Percentiles rank a stretch among this genome's conserved stretches.
Conservation (phyloP, 1,140 invertebrate species). For the Monochamus saltuarius region DNA sequence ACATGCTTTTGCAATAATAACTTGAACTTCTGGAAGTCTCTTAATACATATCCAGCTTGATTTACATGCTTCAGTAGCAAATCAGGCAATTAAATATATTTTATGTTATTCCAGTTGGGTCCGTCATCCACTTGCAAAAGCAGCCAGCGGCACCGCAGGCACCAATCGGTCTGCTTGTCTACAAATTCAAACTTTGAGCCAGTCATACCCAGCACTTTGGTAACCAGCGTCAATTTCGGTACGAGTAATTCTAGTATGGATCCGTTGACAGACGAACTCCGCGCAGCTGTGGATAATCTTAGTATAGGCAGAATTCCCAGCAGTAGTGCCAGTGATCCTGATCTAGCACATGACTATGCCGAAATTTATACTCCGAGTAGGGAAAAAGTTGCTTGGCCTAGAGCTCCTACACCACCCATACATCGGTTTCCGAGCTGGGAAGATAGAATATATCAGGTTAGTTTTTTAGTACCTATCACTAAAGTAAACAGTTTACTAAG, state of each 20-base stretch:
- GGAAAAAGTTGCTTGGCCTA: conserved; percentile 64
- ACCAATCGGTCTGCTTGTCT: conserved; percentile 57
- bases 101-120: conserved; percentile 21
- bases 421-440: conserved; percentile 90
- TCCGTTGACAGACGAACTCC: conserved; percentile 55
- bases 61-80: too few relatives aligned
- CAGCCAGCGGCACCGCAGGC: conserved; percentile 55
- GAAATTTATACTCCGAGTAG: conserved; percentile 92
- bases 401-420: conserved; percentile 82
- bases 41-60: too few relatives aligned
- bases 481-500: too few relatives aligned
- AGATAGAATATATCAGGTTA: conserved; percentile 86
- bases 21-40: too few relatives aligned
- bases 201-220: conserved; percentile 51
- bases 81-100: too few relatives aligned
- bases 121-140: conserved; percentile 26
- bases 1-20: too few relatives aligned
- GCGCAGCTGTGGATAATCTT: conserved; percentile 58
- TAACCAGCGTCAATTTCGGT: conserved; percentile 45
- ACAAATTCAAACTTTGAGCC: conserved; percentile 46
- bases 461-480: conserved; percentile 9
- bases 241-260: conserved; percentile 56
- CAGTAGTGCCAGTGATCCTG: conserved; percentile 62
- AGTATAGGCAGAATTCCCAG: conserved; percentile 53
- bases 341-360: conserved; percentile 85